A percentile compares a stretch with the other conserved stretches of the same genome.
Evolutionary conservation across 1,140 invertebrate species (phyloP).

Genomic region (Samia ricini): DNA sequence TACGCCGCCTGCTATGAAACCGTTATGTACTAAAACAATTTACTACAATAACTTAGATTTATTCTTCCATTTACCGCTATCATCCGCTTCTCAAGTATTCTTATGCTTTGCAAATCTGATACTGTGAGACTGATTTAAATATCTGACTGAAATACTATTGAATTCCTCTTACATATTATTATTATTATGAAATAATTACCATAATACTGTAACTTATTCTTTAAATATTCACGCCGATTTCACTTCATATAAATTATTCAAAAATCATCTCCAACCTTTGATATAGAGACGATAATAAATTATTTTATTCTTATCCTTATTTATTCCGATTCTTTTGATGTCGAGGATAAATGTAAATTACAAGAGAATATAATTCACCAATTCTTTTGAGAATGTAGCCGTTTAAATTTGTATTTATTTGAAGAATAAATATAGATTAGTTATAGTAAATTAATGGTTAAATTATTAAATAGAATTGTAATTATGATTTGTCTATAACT

Average conservation of each 20-base stretch:
- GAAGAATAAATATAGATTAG: not conserved
- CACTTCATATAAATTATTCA: not conserved
- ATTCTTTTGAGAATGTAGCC: not conserved
- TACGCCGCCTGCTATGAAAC: too few relatives aligned
- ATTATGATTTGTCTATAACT: not conserved
- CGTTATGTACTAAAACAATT: too few relatives aligned
- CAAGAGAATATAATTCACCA: not conserved
- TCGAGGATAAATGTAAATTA: not conserved
- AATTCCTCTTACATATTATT: too few relatives aligned
- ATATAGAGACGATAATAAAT: not conserved
- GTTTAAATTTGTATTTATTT: too few relatives aligned
- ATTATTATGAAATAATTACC: too few relatives aligned
- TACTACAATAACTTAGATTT: too few relatives aligned
- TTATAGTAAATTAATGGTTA: not conserved
- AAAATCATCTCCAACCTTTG: not conserved
- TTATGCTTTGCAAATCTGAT: too few relatives aligned
- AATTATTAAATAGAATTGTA: not conserved
- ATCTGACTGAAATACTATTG: too few relatives aligned
- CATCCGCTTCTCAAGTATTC: too few relatives aligned
- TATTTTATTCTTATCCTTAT: not conserved
- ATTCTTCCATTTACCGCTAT: too few relatives aligned
- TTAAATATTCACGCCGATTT: constrained; percentile 12
- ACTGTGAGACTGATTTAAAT: too few relatives aligned
- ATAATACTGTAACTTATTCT: constrained; percentile 12
- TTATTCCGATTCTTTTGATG: not conserved